A percentile compares a stretch with the other conserved stretches of the same genome.
phyloP scores from a whole-genome alignment of 2,888 invertebrate genomes.

The Brenthis daphne region DNA sequence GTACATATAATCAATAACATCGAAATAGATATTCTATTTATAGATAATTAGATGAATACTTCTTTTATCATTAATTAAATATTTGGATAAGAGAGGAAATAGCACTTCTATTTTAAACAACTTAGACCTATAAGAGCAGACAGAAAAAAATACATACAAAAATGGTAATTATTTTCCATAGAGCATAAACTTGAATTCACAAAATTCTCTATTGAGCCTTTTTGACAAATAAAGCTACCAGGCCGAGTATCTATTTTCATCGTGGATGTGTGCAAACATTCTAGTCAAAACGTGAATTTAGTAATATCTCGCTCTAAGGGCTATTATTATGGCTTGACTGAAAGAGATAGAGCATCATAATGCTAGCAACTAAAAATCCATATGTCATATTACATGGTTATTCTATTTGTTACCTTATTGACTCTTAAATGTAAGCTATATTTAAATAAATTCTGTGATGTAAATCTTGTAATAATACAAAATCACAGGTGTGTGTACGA shows the following conservation, averaged over 20 bases:
- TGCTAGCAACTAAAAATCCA: neutral
- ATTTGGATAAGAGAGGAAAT: too few species aligned
- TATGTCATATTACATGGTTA: neutral
- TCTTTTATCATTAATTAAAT: too few species aligned
- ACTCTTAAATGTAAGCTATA: neutral
- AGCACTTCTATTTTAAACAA: too few species aligned
- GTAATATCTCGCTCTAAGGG: constrained; percentile 2
- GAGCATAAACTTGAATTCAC: too few species aligned
- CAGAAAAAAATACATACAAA: too few species aligned
- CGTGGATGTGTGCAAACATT: constrained; percentile 11
- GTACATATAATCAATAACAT: too few species aligned
- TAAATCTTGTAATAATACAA: constrained; percentile 12
- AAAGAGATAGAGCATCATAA: constrained; percentile 25
- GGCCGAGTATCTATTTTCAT: neutral
- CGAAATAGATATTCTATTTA: too few species aligned
- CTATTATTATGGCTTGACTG: neutral
- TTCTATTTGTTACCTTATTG: neutral
- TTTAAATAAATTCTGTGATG: neutral
- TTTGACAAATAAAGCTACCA: neutral
- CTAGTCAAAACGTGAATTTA: neutral
- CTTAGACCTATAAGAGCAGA: neutral
- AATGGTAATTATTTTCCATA: too few species aligned
- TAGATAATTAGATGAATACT: too few species aligned
- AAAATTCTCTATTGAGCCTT: neutral
- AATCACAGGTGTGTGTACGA: constrained; percentile 43